Conservation (phyloP, 2,888 invertebrate species). For the Nomada fabriciana region DNA sequence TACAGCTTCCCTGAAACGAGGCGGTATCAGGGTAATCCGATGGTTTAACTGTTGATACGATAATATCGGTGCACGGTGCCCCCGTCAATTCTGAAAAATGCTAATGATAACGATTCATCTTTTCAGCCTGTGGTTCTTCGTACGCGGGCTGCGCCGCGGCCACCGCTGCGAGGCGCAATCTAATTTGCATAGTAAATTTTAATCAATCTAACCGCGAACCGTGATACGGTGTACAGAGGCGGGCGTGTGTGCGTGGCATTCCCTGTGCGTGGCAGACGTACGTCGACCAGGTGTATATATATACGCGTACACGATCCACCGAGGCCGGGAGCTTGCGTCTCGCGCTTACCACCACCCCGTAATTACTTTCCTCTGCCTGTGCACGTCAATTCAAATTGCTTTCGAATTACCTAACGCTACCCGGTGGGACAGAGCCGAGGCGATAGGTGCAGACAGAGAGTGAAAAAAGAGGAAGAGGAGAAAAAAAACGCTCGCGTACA, state of each 20-base stretch:
- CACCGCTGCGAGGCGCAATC: constrained; percentile 59
- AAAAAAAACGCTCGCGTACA: background rate
- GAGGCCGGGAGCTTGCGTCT: constrained; percentile 65
- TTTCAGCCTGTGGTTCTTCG: constrained; percentile 44
- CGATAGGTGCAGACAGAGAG: constrained; percentile 53
- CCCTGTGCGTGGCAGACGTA: constrained; percentile 25
- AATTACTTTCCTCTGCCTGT: constrained; percentile 80
- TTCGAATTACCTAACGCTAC: constrained; percentile 78
- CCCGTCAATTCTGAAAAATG: constrained; percentile 53
- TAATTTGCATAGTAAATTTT: constrained; percentile 80
- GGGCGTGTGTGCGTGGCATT: constrained; percentile 12
- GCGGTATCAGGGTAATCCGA: constrained; percentile 7
- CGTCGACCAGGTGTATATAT: constrained; percentile 31
- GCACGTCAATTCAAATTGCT: constrained; percentile 82
- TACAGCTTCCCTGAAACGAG: background rate
- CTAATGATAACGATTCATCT: constrained; percentile 63
- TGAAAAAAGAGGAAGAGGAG: constrained; percentile 12
- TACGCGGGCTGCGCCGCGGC: constrained; percentile 32
- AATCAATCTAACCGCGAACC: constrained; percentile 75
- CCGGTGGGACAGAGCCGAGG: constrained; percentile 34
- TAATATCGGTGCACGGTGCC: constrained; percentile 30
- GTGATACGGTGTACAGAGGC: constrained; percentile 37
- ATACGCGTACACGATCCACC: constrained; percentile 32
- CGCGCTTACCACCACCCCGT: constrained; percentile 74
- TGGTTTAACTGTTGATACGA: constrained; percentile 37